Conservation (phyloP, 2,797 vertebrate genomes). For the Halcyon leucocephala region DNA sequence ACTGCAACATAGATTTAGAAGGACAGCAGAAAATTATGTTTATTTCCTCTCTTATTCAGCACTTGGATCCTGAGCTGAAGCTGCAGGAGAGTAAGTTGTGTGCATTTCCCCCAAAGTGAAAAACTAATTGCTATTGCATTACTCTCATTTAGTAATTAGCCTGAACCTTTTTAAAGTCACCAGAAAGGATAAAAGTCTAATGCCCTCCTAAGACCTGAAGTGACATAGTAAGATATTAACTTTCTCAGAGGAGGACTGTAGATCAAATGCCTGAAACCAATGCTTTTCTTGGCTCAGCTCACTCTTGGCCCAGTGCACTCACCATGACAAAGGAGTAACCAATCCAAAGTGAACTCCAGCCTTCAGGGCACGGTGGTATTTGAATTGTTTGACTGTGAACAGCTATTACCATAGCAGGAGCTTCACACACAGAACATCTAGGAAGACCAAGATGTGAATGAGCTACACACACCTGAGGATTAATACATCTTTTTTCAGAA, state of each 20-base stretch:
- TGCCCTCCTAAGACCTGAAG: neutral
- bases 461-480: neutral
- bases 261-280: neutral
- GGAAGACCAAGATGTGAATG: neutral
- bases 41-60: neutral
- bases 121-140: neutral
- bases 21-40: neutral
- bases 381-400: slow-evolving; percentile 97
- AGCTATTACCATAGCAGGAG: slow-evolving; percentile 95
- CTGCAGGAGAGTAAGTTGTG: neutral
- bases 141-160: neutral
- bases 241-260: neutral
- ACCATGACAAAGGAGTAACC: slow-evolving; percentile 99
- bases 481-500: neutral
- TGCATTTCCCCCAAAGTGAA: neutral
- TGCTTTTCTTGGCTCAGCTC: neutral
- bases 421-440: slow-evolving; percentile 96
- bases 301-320: neutral
- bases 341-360: slow-evolving; percentile 93
- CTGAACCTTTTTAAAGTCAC: neutral
- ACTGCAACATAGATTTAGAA: neutral
- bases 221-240: neutral
- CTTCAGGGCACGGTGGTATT: slow-evolving; percentile 88
- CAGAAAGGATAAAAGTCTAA: neutral
- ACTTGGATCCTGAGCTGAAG: neutral